Evolutionary conservation across 2,113 vertebrate genomes (phyloP), one percentile per base, ranked within the genome.

Genomic region (Taxidea taxus): DNA sequence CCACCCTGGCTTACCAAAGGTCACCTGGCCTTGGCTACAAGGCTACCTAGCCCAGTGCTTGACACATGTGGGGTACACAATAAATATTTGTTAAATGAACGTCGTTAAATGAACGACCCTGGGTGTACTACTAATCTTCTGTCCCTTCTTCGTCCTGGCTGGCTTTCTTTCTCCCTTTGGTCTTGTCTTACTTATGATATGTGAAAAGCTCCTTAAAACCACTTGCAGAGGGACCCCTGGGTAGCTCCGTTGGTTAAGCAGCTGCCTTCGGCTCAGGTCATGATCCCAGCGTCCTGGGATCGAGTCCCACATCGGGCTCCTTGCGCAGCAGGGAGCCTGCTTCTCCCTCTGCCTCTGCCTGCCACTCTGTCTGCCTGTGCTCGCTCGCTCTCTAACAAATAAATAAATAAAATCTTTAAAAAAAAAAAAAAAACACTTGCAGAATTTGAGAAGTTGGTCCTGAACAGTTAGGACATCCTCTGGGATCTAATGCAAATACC

Each of bases 31-130:
- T 90, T 77, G 25, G 27, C 93, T 94, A 21, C 31, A 83, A 75
- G 77, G 62, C 47, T 62, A 74, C 31, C 47, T 58, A 84, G 56
- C 54, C 64, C 47, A 77, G 60, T 91, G 72, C 42, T 25, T 94
- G 89, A 42, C 51, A 82, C 18, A n/a, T 70, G 47, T n/a, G 47
- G 54, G 89, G 42, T 58, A 54, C 44, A 51, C 66, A 90, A 4
- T 86, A 93, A 97, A 90, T 95, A 84, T 84, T 94, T 94, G 91
- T 95, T 70, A 89, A 82, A 60, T 66, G 25, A 84, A 37, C 83
- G 23, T 56, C 2, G 2, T 83, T n/a, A n/a, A n/a, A n/a, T n/a
- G n/a, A n/a, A n/a, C n/a, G 58, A 87, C 62, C 60, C 88, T 54
- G 44, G 9, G 4, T 90, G 12, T 94, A 18, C 37, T 70, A 42